phyloP scores from a whole-genome alignment of 2,113 vertebrate species.

The Cettia cetti region DNA sequence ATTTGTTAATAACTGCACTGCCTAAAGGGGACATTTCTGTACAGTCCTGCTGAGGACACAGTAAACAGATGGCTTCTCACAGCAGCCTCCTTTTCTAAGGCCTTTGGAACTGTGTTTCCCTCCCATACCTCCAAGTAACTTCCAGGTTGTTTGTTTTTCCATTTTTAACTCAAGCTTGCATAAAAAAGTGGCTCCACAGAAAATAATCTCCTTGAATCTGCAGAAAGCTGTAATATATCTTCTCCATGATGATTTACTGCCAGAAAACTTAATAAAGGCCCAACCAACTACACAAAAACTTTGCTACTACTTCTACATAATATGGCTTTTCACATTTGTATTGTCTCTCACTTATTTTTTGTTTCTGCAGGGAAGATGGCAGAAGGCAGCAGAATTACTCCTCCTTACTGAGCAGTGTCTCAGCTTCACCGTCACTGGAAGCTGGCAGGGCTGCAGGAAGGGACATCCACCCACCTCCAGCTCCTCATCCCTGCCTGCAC shows the following conservation, averaged over 20 bases:
- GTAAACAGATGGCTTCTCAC: not conserved
- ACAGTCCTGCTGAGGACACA: not conserved
- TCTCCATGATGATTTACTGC: not conserved
- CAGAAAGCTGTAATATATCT: not conserved
- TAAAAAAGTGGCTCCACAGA: slow-evolving; percentile 2
- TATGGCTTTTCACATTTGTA: not conserved
- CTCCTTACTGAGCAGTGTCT: not conserved
- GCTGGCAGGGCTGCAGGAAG: not conserved
- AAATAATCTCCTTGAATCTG: slow-evolving; percentile 8
- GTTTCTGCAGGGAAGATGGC: not conserved
- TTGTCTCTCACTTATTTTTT: not conserved
- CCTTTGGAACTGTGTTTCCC: slow-evolving; percentile 8
- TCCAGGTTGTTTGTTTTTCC: slow-evolving; percentile 49
- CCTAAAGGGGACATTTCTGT: slow-evolving; percentile 20
- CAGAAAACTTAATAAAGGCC: not conserved
- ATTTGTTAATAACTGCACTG: slow-evolving; percentile 23
- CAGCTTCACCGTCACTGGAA: not conserved
- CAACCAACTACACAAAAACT: not conserved
- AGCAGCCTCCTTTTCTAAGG: slow-evolving; percentile 8
- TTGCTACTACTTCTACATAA: not conserved
- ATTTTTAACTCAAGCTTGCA: slow-evolving; percentile 19
- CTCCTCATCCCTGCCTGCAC: not conserved
- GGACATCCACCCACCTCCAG: not conserved
- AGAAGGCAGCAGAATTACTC: not conserved
- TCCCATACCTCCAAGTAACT: slow-evolving; percentile 5